Evolutionary conservation across 2,797 vertebrate genomes (phyloP).

Genomic region (Gobio occitaniae): DNA sequence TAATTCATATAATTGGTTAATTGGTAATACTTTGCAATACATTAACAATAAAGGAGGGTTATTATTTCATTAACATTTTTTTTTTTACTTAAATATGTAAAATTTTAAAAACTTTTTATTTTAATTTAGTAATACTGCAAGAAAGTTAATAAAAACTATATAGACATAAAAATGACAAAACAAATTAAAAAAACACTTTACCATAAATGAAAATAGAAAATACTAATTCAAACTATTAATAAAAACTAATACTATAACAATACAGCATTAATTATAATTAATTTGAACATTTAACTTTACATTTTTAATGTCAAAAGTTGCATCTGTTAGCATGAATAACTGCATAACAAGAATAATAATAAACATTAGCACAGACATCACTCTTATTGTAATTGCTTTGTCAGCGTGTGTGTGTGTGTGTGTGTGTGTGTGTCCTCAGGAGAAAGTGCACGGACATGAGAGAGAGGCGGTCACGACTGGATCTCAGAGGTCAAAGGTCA

Average conservation of each 20-base stretch:
- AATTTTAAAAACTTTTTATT: too few species aligned
- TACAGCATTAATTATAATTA: background rate
- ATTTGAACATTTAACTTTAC: background rate
- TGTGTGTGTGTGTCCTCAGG: background rate
- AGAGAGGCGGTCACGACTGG: conserved; percentile 25
- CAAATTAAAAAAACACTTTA: too few species aligned
- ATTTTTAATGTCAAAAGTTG: background rate
- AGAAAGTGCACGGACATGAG: conserved; percentile 41
- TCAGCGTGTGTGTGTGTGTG: too few species aligned
- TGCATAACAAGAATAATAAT: background rate
- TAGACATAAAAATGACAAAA: background rate
- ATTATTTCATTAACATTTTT: background rate
- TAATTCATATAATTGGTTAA: too few species aligned
- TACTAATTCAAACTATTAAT: too few species aligned
- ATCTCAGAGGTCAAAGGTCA: conserved; percentile 51
- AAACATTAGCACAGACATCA: background rate
- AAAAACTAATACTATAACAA: background rate
- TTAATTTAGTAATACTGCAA: too few species aligned
- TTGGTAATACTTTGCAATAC: too few species aligned
- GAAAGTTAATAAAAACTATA: too few species aligned
- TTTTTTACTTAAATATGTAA: too few species aligned
- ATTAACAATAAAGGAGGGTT: background rate
- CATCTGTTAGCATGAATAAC: background rate
- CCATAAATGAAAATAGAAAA: background rate
- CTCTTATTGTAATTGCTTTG: background rate